Evolutionary conservation across 2,797 vertebrate genomes (phyloP), one percentile per base, ranked within the genome.

Genomic region (Cynodonichthys magdalenae): DNA sequence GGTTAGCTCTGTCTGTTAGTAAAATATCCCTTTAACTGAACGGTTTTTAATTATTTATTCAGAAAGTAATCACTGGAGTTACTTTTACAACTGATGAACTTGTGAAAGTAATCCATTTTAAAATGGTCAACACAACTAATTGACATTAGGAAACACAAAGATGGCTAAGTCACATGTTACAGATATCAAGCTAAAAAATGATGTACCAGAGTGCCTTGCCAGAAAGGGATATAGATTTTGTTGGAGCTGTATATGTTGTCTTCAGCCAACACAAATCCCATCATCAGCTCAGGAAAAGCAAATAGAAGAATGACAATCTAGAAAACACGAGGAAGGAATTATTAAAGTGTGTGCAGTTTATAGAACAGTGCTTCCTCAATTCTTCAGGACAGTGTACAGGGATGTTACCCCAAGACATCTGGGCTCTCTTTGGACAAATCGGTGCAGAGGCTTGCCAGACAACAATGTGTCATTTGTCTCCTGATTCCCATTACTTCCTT

Each of bases 141-240:
- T 31, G 24, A 24, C 24, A 24, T 24, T 24, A 24, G 24, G 3
- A 24, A 24, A 24, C 24, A 34, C 7, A 31, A 31, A 34, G 6
- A 34, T 34, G 31, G 31, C 31, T 34, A 7, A 34, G 4, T 10
- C 31, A 31, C 5, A 31, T 31, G 5, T 36, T 36, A 36, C 11
- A 36, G 34, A 39, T 39, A 39, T 2, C 12, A 11, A 39, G 36
- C 36, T 39, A 12, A 2, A 24, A 24, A 2, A 24, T 24, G 24
- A 46, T 55, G 24, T 87, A 92, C 88, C 89, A 92, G 77, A 34
- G 45, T 5, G 54, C 87, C 88, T 56, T 85, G 87, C 84, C 88
- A 90, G 66, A 87, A 88, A 5, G 88, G 78, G 42, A 71, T 29
- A 53, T 87, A 90, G 59, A 85, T 6, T 0, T 0, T 0, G 28